These are phyloP conservation scores for Odontomachus brunneus DNA, from an alignment of 1,140 invertebrate genomes.

Conservation along the genomic window DNA sequence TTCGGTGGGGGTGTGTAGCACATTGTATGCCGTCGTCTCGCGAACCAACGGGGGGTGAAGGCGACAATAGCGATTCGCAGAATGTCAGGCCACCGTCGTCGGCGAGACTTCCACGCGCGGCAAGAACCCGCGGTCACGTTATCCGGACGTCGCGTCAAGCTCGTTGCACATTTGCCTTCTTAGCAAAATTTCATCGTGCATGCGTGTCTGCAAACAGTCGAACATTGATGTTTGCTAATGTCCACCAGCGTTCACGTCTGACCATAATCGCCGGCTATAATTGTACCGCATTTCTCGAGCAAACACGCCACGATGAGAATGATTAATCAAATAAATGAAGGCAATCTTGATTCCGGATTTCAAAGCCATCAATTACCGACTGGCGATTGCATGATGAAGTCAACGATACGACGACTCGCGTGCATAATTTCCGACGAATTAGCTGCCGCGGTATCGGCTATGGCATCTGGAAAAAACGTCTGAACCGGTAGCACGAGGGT, in stretches of 20 bases:
- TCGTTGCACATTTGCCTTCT: constrained; percentile 1
- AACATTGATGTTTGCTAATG: not conserved
- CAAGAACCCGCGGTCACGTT: constrained; percentile 41
- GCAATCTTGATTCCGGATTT: constrained; percentile 26
- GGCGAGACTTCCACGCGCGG: constrained; percentile 17
- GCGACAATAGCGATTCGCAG: constrained; percentile 59
- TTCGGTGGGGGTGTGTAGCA: constrained; percentile 66
- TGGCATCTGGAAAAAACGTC: constrained; percentile 48
- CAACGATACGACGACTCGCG: constrained; percentile 30
- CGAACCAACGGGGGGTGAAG: not conserved
- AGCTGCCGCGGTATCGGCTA: constrained; percentile 12
- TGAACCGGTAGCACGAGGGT: constrained; percentile 24
- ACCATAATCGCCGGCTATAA: not conserved
- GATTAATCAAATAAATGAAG: constrained; percentile 24
- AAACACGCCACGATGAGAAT: not conserved
- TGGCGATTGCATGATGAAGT: not conserved
- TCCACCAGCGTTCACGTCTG: not conserved
- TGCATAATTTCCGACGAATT: constrained; percentile 61
- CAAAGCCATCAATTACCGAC: constrained; percentile 21
- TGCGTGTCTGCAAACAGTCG: not conserved
- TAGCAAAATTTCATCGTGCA: not conserved
- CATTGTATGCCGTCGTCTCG: constrained; percentile 66
- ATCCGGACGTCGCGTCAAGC: constrained; percentile 10
- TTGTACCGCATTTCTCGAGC: not conserved
- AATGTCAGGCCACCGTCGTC: constrained; percentile 22